Evolutionary conservation across 2,888 invertebrate genomes (phyloP).

Genomic region (Electrophaes corylata): DNA sequence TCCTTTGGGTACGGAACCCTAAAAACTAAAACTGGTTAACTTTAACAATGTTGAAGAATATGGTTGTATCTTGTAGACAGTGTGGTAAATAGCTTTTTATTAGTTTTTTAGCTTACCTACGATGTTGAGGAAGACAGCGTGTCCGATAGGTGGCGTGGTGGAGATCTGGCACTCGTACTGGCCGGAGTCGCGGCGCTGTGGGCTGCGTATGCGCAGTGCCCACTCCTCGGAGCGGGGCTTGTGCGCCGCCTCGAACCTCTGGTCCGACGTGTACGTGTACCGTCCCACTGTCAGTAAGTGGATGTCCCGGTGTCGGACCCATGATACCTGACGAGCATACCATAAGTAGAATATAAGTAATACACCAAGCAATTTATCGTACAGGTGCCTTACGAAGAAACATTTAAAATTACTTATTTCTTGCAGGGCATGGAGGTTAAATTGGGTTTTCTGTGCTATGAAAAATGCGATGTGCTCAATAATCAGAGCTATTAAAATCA

Average conservation of each 20-base stretch:
- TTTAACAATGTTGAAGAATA: conserved; percentile 92
- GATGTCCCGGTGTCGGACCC: conserved; percentile 95
- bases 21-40: no score
- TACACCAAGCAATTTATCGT: background rate
- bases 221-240: conserved; percentile 94
- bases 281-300: conserved; percentile 95
- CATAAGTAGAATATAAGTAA: no score
- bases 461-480: no score
- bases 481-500: no score
- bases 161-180: conserved; percentile 97
- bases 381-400: no score
- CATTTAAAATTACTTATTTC: no score
- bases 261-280: conserved; percentile 94
- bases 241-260: conserved; percentile 92
- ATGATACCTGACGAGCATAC: conserved; percentile 92
- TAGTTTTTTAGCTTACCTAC: no score
- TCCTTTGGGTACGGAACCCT: no score
- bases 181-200: conserved; percentile 92
- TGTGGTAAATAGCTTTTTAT: no score
- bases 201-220: conserved; percentile 87
- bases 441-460: no score
- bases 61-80: conserved; percentile 93
- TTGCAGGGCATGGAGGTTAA: no score
- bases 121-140: conserved; percentile 91
- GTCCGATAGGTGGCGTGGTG: conserved; percentile 94